Evolutionary conservation across 92 coral and sea anemone genomes (phyloP).

Genomic region (Paramuricea clavata): DNA sequence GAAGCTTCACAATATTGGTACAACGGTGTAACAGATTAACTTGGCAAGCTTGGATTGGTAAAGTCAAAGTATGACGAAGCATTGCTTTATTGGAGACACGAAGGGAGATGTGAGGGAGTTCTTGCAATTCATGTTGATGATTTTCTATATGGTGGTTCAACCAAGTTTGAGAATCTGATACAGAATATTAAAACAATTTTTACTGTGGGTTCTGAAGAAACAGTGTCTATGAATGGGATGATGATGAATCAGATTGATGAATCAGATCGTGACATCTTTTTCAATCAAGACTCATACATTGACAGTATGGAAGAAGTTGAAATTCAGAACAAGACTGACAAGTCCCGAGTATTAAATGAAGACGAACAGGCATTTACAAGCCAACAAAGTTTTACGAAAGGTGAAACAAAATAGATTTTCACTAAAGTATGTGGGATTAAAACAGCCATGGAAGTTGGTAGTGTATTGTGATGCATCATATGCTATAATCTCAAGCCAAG

Average conservation of each 20-base stretch:
- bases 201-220: conserved; percentile 27
- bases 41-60: neutral
- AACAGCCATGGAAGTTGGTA: conserved; percentile 25
- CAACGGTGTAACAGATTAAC: neutral
- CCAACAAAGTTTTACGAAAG: neutral
- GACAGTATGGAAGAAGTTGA: neutral
- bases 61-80: conserved; percentile 2
- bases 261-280: neutral
- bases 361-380: neutral
- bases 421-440: neutral
- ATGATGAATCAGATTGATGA: neutral
- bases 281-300: neutral
- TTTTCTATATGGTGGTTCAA: neutral
- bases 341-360: neutral
- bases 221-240: neutral
- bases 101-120: neutral
- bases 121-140: conserved; percentile 2
- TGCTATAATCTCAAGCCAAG: too few relatives aligned
- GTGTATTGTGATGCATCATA: conserved; percentile 43
- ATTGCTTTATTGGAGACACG: neutral
- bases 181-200: too few relatives aligned
- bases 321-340: neutral
- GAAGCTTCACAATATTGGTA: conserved; percentile 9
- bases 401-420: neutral
- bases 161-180: too few relatives aligned